Evolutionary conservation across 2,797 vertebrate species (phyloP).

Genomic region (Peromyscus nudipes): DNA sequence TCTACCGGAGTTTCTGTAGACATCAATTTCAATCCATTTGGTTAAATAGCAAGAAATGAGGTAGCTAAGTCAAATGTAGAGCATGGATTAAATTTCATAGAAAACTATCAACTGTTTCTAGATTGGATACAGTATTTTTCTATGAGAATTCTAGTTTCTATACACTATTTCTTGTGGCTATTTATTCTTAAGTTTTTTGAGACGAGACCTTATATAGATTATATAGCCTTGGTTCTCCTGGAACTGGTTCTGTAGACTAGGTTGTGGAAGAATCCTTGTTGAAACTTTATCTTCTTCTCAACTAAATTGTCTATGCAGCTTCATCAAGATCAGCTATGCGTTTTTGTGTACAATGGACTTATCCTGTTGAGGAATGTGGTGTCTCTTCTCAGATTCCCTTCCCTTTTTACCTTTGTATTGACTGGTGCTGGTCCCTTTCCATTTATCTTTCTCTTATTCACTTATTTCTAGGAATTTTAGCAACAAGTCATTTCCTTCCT

Average conservation of each 20-base stretch:
- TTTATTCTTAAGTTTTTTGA: not conserved
- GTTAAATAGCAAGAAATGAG: not conserved
- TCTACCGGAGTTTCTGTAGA: not conserved
- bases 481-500: not conserved
- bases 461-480: constrained; percentile 21
- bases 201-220: not conserved
- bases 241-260: not conserved
- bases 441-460: not conserved
- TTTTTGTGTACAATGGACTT: not conserved
- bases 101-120: not conserved
- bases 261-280: not conserved
- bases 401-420: not conserved
- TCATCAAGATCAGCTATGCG: not conserved
- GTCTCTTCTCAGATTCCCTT: not conserved
- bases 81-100: not conserved
- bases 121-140: not conserved
- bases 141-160: not conserved
- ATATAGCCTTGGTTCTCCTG: not conserved
- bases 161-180: not conserved
- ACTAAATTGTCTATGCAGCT: not conserved
- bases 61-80: not conserved
- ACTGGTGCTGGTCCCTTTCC: not conserved
- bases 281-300: not conserved
- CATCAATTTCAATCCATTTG: not conserved
- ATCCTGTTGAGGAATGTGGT: not conserved